These are phyloP conservation scores for Conus betulinus DNA, from an alignment of 1,140 invertebrate species.

Conservation along the genomic window DNA sequence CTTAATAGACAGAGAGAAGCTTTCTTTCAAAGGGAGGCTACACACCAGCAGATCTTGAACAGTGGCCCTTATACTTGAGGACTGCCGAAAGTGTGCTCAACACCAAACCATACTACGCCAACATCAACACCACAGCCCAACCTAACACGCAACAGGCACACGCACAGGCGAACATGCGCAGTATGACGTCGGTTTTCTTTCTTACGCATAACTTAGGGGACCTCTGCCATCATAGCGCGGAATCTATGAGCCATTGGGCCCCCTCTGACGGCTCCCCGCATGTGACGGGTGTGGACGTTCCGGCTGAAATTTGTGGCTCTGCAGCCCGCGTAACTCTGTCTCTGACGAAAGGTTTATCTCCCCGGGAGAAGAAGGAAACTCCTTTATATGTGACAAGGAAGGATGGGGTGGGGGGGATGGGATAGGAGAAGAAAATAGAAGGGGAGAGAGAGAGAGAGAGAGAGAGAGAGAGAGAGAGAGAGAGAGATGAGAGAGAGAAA, in stretches of 20 bases:
- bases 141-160: too few species aligned
- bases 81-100: too few species aligned
- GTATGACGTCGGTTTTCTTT: too few species aligned
- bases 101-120: too few species aligned
- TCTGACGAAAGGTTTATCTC: neutral
- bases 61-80: too few species aligned
- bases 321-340: neutral
- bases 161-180: too few species aligned
- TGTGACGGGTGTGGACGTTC: neutral
- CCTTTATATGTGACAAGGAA: neutral
- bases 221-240: neutral
- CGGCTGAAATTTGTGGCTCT: neutral
- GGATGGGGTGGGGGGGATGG: neutral
- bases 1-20: too few species aligned
- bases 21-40: too few species aligned
- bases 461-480: slow-evolving; percentile 7
- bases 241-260: neutral
- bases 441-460: neutral
- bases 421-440: neutral
- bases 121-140: too few species aligned
- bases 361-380: neutral
- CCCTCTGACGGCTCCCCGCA: too few species aligned
- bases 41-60: too few species aligned
- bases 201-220: too few species aligned
- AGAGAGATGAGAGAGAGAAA: neutral